Conservation (phyloP, 2,888 invertebrate genomes). For the Xanthostigma xanthostigma region DNA sequence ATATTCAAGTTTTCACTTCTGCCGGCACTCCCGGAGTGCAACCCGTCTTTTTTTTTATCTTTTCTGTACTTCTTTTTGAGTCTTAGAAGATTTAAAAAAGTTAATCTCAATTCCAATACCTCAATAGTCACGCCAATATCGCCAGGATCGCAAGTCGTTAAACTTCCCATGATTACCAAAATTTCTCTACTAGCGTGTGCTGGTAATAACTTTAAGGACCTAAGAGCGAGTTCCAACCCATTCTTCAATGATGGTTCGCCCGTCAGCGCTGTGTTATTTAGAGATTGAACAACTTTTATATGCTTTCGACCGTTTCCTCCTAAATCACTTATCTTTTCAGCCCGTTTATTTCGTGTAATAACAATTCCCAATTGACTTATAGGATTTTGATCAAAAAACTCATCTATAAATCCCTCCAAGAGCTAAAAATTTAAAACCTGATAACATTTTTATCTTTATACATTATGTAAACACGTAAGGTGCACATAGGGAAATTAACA, state of each 20-base stretch:
- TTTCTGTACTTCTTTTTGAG: not conserved
- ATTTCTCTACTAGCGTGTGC: conserved; percentile 92
- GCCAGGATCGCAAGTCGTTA: conserved; percentile 94
- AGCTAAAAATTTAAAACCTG: conserved; percentile 40
- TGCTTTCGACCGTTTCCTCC: conserved; percentile 77
- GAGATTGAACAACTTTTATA: conserved; percentile 47
- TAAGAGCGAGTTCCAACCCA: conserved; percentile 73
- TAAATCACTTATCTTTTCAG: conserved; percentile 82
- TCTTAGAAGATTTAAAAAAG: not conserved
- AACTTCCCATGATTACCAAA: conserved; percentile 77
- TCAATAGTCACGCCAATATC: conserved; percentile 77
- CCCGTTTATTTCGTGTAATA: conserved; percentile 79
- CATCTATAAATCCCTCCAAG: conserved; percentile 84
- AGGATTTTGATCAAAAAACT: conserved; percentile 97
- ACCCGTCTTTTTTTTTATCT: too few species aligned
- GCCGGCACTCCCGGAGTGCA: too few species aligned
- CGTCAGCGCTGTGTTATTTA: conserved; percentile 49
- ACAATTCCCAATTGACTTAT: conserved; percentile 93
- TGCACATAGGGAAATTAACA: too few species aligned
- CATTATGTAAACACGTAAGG: too few species aligned
- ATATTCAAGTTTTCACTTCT: too few species aligned
- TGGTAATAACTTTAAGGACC: conserved; percentile 76
- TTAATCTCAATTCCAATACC: conserved; percentile 26
- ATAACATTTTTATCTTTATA: not conserved
- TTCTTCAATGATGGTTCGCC: conserved; percentile 97